Evolutionary conservation across 2,797 vertebrate genomes (phyloP).

Genomic region (Paedocypris micromegethes): DNA sequence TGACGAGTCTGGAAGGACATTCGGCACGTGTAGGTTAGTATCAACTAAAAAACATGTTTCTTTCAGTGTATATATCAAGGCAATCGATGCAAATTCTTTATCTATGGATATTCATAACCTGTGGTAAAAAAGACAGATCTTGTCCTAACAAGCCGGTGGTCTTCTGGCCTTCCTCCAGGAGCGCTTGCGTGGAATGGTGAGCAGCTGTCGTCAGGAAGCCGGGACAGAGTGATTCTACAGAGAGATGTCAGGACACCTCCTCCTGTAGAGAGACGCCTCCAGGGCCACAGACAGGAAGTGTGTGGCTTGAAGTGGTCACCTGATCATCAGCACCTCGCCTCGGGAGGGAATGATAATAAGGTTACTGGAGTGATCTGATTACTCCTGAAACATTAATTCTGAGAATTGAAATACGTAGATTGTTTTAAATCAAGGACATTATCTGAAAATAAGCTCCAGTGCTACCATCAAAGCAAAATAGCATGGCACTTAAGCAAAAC

Average conservation of each 20-base stretch:
- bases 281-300: slow-evolving; percentile 79
- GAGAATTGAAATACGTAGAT: background rate
- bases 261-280: slow-evolving; percentile 70
- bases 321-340: slow-evolving; percentile 79
- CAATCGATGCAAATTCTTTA: slow-evolving; percentile 1
- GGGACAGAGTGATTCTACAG: slow-evolving; percentile 77
- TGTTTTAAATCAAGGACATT: too few relatives aligned
- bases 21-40: slow-evolving; percentile 76
- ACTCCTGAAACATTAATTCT: background rate
- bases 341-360: slow-evolving; percentile 81
- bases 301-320: slow-evolving; percentile 80
- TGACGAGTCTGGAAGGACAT: slow-evolving; percentile 76
- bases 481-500: too few relatives aligned
- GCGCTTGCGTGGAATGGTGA: slow-evolving; percentile 80
- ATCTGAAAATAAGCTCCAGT: too few relatives aligned
- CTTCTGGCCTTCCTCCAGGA: slow-evolving; percentile 52
- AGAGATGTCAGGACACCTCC: slow-evolving; percentile 71
- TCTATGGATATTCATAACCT: too few relatives aligned
- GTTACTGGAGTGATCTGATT: slow-evolving; percentile 46
- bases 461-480: too few relatives aligned
- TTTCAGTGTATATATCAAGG: background rate
- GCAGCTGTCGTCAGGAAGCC: slow-evolving; percentile 77
- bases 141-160: too few relatives aligned
- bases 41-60: background rate
- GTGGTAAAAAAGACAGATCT: too few relatives aligned